Evolutionary conservation across 2,797 vertebrate genomes (phyloP), one percentile per base, ranked within the genome.

Genomic region (Arremon aurantiirostris): DNA sequence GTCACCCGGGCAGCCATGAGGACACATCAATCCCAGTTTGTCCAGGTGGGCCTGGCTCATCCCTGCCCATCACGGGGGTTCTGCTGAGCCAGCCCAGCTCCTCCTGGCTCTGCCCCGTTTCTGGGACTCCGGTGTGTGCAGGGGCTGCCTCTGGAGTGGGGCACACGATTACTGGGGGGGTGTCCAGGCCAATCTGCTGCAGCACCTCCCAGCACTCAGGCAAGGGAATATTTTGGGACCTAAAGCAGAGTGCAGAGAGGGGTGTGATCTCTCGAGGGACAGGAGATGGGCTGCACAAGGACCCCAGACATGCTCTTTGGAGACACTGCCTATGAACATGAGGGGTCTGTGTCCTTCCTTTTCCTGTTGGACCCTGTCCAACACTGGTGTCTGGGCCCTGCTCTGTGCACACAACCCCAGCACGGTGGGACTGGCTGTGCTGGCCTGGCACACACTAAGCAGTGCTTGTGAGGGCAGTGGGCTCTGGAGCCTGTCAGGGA

Each of bases 101-200:
- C 35, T 27, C 24, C 35, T 2, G 0, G 16, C 39, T 66, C 82
- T 81, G 64, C 28, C 46, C 60, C 22, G 2, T 52, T 59, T 22
- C 71, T 15, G 5, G 28, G 8, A 53, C 5, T 32, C 60, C 0
- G 6, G 24, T 27, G 46, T 6, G 4, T 1, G 14, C 5, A 21
- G 30, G 21, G 41, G 46, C 42, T 78, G 66, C 24, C 35, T 68
- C 50, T 70, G 63, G 57, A 28, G 11, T 22, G 11, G 30, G 30
- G 19, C 0, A 41, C 23, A 6, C 1, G 37, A 13, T 17, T 46
- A 23, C 65, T 27, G 30, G 24, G 8, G 5, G 22, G 6, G n/a
- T n/a, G n/a, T n/a, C n/a, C n/a, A n/a, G n/a, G 44, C 60, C 39
- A 20, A 4, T 14, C 20, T 63, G 44, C 53, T 81, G 69, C 52